Conservation (phyloP, 2,113 vertebrate species). For the Pardalotus punctatus region DNA sequence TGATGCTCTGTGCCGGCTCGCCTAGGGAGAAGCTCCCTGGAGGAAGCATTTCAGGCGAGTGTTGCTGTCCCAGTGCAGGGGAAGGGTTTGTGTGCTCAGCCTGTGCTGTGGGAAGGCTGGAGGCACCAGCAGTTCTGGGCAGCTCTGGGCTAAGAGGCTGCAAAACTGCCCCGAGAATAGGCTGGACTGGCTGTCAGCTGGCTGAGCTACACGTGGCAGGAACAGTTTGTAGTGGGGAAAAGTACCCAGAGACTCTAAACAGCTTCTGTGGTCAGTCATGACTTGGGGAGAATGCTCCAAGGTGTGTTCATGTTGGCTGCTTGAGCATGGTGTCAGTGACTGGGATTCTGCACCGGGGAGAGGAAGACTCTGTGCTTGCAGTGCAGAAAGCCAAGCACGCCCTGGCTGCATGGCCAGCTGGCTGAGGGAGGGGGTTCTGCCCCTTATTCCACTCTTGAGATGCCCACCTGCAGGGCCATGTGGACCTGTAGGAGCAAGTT, state of each 20-base stretch:
- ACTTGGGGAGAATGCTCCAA: accelerated
- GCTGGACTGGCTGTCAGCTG: background rate
- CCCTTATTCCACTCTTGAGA: background rate
- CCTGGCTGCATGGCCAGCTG: background rate
- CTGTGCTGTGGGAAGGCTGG: background rate
- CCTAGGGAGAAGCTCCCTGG: accelerated
- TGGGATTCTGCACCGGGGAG: accelerated
- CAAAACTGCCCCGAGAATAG: background rate
- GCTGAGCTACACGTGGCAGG: background rate
- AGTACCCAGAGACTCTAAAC: too few relatives aligned
- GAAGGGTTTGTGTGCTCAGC: accelerated
- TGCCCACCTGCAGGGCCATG: background rate
- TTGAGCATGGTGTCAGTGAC: accelerated
- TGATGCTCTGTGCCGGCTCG: background rate
- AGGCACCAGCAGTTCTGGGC: background rate
- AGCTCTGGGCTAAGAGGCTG: background rate
- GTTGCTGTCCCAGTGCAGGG: background rate
- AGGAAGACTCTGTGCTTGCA: background rate
- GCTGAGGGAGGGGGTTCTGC: background rate
- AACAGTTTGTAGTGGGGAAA: background rate
- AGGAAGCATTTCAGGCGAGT: background rate
- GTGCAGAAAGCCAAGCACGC: too few relatives aligned
- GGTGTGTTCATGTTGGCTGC: background rate
- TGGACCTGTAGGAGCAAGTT: background rate
- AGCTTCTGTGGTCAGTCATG: accelerated